Conservation (phyloP, 1,140 invertebrate species). For the Dufourea novaeangliae region DNA sequence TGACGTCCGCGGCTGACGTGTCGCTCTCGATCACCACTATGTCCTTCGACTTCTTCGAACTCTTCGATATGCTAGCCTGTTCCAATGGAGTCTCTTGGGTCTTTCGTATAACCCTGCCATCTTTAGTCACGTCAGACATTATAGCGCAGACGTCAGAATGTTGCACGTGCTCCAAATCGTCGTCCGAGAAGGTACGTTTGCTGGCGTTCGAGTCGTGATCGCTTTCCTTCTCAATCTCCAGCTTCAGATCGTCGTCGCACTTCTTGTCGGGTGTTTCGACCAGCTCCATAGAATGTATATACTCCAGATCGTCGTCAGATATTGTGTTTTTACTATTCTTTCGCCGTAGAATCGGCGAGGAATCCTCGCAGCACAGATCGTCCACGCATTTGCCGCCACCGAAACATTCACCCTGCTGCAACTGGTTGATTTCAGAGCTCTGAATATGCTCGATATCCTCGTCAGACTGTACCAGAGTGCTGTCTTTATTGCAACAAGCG, state of each 20-base stretch:
- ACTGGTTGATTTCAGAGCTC: slow-evolving; percentile 58
- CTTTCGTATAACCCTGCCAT: slow-evolving; percentile 12
- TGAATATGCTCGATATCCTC: slow-evolving; percentile 77
- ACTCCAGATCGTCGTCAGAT: slow-evolving; percentile 79
- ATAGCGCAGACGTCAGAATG: slow-evolving; percentile 59
- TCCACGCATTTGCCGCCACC: background rate
- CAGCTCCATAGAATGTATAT: slow-evolving; percentile 71
- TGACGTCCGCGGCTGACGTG: slow-evolving; percentile 51
- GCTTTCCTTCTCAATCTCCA: slow-evolving; percentile 8
- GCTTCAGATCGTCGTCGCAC: background rate
- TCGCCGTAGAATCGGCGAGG: slow-evolving; percentile 53
- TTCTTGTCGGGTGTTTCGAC: slow-evolving; percentile 41
- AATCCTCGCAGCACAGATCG: slow-evolving; percentile 19
- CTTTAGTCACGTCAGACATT: background rate
- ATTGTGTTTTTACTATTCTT: slow-evolving; percentile 75
- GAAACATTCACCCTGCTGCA: slow-evolving; percentile 24
- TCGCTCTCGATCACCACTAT: slow-evolving; percentile 65
- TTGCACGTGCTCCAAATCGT: slow-evolving; percentile 75
- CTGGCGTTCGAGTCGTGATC: background rate
- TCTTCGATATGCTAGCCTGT: slow-evolving; percentile 7
- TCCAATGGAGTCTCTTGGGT: slow-evolving; percentile 9
- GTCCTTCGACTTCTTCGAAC: slow-evolving; percentile 60
- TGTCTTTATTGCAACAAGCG: slow-evolving; percentile 40
- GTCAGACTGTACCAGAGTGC: slow-evolving; percentile 67
- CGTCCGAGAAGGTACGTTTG: slow-evolving; percentile 66